Evolutionary conservation across 92 coral and sea anemone genomes (phyloP), one percentile per base, ranked within the genome.

Genomic region (Porites rus): DNA sequence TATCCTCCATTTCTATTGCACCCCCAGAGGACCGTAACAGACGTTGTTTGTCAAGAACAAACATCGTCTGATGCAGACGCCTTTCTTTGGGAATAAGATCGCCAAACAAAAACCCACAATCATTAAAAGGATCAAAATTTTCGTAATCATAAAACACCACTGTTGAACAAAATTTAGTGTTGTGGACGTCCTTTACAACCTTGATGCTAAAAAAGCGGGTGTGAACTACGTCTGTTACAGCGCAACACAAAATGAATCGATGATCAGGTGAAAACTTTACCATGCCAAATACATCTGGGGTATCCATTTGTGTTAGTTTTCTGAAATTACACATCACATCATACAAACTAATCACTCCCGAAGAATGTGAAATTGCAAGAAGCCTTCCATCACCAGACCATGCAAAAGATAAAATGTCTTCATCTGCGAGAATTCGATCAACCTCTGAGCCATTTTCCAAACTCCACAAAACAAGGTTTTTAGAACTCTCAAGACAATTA

Each of bases 381-480:
- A 51, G 28, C 13, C 38, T 51, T 19, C 62, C 77, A 73, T 50
- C 61, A 0, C 13, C 17, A 8, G 77, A 73, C 77, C 77, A 73
- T 3, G 77, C 77, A 73, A 73, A 73, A 21, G 77, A 73, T 22
- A 73, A 50, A 10, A 73, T 60, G 51, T 73, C 77, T 52, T 73
- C 59, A 19, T 14, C 10, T 73, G 31, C 51, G 5, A 31, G 50
- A 1, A 13, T 73, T 0, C 62, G 77, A 51, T 11, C 11, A 18
- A 70, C 56, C 18, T 65, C 67, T 31, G 11, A 43, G 3, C 86
- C 86, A 25, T 53, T 56, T 12, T 1, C 28, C 17, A 71, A 13
- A 65, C 78, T 62, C 87, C 87, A 83, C 68, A 83, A 46, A n/a
- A 13, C 24, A 21, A 83, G 51, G 28, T 70, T 22, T 3, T 25